Base-by-base conservation (phyloP, 92 coral and sea anemone genomes). In the Meandrina meandrites region DNA sequence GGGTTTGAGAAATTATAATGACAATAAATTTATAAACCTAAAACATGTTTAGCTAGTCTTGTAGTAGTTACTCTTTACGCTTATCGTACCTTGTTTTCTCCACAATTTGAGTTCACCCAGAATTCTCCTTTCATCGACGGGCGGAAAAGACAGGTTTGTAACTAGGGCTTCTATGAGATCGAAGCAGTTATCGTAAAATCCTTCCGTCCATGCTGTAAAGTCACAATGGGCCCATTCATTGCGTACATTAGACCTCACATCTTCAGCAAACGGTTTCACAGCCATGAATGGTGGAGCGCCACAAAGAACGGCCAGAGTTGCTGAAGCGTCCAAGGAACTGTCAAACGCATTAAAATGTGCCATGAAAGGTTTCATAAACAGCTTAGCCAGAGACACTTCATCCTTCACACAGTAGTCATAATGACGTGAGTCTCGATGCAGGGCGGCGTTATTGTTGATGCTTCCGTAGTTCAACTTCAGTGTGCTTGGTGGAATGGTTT, bases 161-260 rank as follows among this genome's bases (percentile, higher is more conserved):
- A 88, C 70, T 14, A 88, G 84, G 32, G 62, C 32, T 73, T 90
- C 88, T 80, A 90, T 87, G 79, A 88, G 78, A 86, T 90, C 88
- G 76, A 90, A 90, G 75, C 91, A 87, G 28, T 31, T 28, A 4
- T 51, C 47, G 58, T 81, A 87, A 21, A 85, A 72, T 1, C 48
- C 60, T 40, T 77, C 88, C 37, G 79, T 84, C 92, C 92, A 91
- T 32, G 30, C 32, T 2, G 86, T 47, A 72, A 91, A 91, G 82
- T 88, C 86, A 80, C 93, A 91, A 76, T 91, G 93, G 4, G 91
- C 93, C 93, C 93, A 91, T 37, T 83, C 88, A 54, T 91, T 91
- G 21, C 94, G 89, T 42, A 91, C 91, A 28, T 82, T 66, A 22
- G 75, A 78, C 48, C 91, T 74, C 31, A 91, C 92, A 70, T 48